A percentile compares a stretch with the other conserved stretches of the same genome.
Conservation (phyloP, 2,113 vertebrate species). For the Danio rerio region DNA sequence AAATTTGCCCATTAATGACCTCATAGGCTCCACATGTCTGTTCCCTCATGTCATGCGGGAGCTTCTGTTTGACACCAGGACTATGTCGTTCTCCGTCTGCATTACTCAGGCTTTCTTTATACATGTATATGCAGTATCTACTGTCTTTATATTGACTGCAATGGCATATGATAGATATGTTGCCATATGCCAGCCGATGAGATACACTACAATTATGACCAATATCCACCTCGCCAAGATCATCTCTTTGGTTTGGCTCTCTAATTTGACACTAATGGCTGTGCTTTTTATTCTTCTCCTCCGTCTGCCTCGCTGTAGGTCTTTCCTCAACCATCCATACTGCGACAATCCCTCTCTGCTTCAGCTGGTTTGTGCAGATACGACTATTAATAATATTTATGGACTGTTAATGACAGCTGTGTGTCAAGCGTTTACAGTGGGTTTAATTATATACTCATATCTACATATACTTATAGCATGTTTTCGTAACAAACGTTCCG, state of each 20-base stretch:
- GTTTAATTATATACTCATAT: constrained; percentile 69
- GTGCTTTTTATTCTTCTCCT: constrained; percentile 72
- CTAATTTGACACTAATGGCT: constrained; percentile 56
- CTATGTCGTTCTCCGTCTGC: constrained; percentile 65
- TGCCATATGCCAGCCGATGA: constrained; percentile 76
- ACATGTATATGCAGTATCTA: constrained; percentile 69
- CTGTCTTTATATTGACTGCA: constrained; percentile 65
- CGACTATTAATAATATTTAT: constrained; percentile 72
- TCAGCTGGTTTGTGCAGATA: constrained; percentile 69
- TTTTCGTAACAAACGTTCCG: constrained; percentile 65
- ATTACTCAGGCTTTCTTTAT: constrained; percentile 76
- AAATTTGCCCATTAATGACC: constrained; percentile 74
- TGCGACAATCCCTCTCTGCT: constrained; percentile 74
- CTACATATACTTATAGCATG: constrained; percentile 71
- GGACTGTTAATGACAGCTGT: constrained; percentile 45
- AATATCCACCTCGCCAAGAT: constrained; percentile 63
- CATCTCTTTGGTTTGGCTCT: constrained; percentile 66
- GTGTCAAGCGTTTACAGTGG: constrained; percentile 56
- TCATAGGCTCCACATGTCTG: constrained; percentile 71
- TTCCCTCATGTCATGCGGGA: constrained; percentile 66
- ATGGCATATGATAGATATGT: constrained; percentile 80
- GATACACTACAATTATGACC: constrained; percentile 72
- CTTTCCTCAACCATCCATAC: constrained; percentile 61
- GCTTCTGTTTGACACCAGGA: constrained; percentile 60
- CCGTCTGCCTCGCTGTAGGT: constrained; percentile 71